These are phyloP conservation scores for Synergus laeviventris DNA, from an alignment of 2,888 invertebrate species.

Conservation along the genomic window DNA sequence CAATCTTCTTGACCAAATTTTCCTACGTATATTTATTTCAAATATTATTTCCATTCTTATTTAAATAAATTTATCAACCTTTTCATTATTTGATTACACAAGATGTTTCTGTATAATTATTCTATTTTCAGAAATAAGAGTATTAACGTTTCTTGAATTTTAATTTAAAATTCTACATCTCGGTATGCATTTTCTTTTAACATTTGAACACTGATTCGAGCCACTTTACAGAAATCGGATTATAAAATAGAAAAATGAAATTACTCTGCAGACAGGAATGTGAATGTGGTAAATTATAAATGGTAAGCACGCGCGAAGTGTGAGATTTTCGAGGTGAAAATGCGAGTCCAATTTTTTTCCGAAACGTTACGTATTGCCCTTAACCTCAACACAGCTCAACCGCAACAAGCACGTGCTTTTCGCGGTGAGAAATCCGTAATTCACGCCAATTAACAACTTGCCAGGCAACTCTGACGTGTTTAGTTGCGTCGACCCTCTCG, in stretches of 20 bases:
- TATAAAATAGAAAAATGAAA: neutral
- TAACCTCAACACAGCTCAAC: conserved; percentile 7
- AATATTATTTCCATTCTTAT: no score
- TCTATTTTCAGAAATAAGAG: no score
- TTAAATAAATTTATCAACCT: no score
- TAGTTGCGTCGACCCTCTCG: conserved; percentile 58
- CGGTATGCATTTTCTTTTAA: neutral
- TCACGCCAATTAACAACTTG: conserved; percentile 65
- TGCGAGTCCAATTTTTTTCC: neutral
- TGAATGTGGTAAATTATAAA: neutral
- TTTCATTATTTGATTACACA: neutral
- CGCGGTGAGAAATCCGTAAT: conserved; percentile 61
- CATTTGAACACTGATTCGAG: neutral
- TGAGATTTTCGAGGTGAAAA: neutral
- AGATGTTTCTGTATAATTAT: neutral
- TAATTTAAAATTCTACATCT: no score
- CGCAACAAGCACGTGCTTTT: conserved; percentile 30
- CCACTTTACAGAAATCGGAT: neutral
- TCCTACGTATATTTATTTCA: no score
- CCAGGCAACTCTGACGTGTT: conserved; percentile 53
- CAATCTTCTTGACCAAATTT: no score
- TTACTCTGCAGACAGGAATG: neutral
- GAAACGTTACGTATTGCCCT: conserved; percentile 2
- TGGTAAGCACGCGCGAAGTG: neutral
- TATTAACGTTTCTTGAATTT: no score